Conservation (phyloP, 2,888 invertebrate species). For the Coronaproctus castanopsis region DNA sequence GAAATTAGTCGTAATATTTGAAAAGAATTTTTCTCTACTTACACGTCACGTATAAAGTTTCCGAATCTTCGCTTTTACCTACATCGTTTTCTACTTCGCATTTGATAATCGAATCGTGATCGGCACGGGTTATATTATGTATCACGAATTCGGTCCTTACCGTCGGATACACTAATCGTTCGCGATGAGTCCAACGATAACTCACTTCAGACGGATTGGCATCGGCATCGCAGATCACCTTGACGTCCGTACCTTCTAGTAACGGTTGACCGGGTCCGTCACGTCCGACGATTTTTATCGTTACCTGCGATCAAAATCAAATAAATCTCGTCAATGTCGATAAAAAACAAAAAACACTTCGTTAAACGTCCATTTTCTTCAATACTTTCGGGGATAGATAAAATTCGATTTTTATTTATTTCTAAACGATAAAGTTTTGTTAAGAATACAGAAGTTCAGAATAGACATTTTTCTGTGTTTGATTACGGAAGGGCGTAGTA, state of each 20-base stretch:
- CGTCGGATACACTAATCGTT: slow-evolving; percentile 57
- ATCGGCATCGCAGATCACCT: slow-evolving; percentile 59
- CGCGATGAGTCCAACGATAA: slow-evolving; percentile 74
- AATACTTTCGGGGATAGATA: too few species aligned
- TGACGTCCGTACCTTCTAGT: slow-evolving; percentile 54
- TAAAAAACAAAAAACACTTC: too few species aligned
- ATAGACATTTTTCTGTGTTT: too few species aligned
- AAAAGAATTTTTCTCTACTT: slow-evolving; percentile 36
- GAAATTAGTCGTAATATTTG: too few species aligned
- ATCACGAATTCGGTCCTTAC: slow-evolving; percentile 53
- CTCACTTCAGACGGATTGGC: slow-evolving; percentile 72
- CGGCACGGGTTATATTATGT: slow-evolving; percentile 56
- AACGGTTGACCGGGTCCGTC: slow-evolving; percentile 30
- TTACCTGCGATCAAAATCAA: slow-evolving; percentile 37
- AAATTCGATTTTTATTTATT: too few species aligned
- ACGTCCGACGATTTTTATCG: slow-evolving; percentile 38
- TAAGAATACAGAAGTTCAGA: too few species aligned
- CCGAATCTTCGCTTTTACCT: slow-evolving; percentile 71
- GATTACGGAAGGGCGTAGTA: too few species aligned
- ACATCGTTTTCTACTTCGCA: slow-evolving; percentile 83
- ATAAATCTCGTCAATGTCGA: too few species aligned
- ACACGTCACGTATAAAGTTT: slow-evolving; percentile 77
- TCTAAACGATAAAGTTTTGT: too few species aligned
- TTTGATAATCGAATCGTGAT: slow-evolving; percentile 69
- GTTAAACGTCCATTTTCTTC: too few species aligned